Evolutionary conservation across 2,888 invertebrate species (phyloP).

Genomic region (Drosophila atroscutellata): DNA sequence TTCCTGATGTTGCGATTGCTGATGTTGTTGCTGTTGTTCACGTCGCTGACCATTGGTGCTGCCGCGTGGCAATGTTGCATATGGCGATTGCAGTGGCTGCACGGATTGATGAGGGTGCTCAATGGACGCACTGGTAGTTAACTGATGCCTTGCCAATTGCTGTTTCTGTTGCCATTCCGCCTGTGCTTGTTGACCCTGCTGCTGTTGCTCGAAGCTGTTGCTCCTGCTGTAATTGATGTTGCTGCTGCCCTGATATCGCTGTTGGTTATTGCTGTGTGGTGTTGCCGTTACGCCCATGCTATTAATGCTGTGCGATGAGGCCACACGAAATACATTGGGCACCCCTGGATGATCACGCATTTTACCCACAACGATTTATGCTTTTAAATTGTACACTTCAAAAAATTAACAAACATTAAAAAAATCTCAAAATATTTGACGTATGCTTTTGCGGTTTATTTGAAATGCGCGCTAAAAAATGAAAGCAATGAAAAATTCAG

Average conservation of each 20-base stretch:
- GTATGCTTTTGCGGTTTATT: not conserved
- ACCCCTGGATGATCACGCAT: slow-evolving; percentile 84
- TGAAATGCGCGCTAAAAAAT: slow-evolving; percentile 14
- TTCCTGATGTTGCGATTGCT: slow-evolving; percentile 8
- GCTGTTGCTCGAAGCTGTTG: slow-evolving; percentile 41
- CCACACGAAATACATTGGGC: slow-evolving; percentile 84
- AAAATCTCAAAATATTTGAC: not conserved
- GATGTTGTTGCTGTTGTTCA: slow-evolving; percentile 12
- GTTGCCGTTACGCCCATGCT: slow-evolving; percentile 50
- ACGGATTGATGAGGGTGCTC: slow-evolving; percentile 62
- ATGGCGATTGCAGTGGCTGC: slow-evolving; percentile 66
- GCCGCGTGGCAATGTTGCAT: slow-evolving; percentile 75
- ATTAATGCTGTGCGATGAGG: slow-evolving; percentile 81
- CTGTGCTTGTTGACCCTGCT: slow-evolving; percentile 31
- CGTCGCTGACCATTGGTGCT: slow-evolving; percentile 28
- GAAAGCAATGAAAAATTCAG: not conserved
- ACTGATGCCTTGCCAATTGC: slow-evolving; percentile 53
- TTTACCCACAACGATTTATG: slow-evolving; percentile 6
- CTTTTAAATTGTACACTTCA: not conserved
- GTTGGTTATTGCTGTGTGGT: slow-evolving; percentile 48
- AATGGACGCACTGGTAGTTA: slow-evolving; percentile 79
- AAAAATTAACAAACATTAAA: slow-evolving; percentile 15
- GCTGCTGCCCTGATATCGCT: slow-evolving; percentile 35
- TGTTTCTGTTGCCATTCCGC: slow-evolving; percentile 27
- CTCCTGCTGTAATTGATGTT: slow-evolving; percentile 20